These are phyloP conservation scores for Phragmatobia fuliginosa DNA, from an alignment of 2,888 invertebrate species.

Conservation along the genomic window DNA sequence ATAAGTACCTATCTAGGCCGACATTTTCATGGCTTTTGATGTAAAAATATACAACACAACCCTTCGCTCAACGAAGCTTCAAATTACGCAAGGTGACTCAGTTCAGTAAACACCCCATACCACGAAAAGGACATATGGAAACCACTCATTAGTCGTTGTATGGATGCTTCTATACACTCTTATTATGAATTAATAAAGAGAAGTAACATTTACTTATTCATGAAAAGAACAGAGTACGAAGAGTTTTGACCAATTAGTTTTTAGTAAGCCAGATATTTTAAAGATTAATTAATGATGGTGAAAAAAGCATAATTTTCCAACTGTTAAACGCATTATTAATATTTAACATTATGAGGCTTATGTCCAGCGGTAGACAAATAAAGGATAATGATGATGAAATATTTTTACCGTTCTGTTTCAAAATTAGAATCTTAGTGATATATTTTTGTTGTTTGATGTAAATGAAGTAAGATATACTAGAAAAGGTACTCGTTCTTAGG, in stretches of 20 bases:
- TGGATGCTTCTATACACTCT: background rate
- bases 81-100: conserved; percentile 36
- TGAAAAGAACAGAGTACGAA: too few relatives aligned
- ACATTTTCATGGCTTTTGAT: conserved; percentile 21
- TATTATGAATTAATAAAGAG: background rate
- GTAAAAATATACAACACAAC: conserved; percentile 19
- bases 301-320: conserved; percentile 19
- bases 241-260: conserved; percentile 29
- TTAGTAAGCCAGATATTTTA: conserved; percentile 8
- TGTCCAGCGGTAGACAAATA: conserved; percentile 12
- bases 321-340: conserved; percentile 28
- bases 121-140: conserved; percentile 13
- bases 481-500: background rate
- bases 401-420: background rate
- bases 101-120: conserved; percentile 22
- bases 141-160: conserved; percentile 1
- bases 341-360: too few relatives aligned
- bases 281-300: conserved; percentile 29
- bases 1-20: conserved; percentile 15
- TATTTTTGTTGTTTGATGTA: background rate
- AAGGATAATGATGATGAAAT: too few relatives aligned
- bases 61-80: conserved; percentile 33
- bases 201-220: too few relatives aligned
- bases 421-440: background rate
- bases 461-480: background rate